phyloP scores from a whole-genome alignment of 2,113 vertebrate genomes.

The Bolborhynchus lineola region DNA sequence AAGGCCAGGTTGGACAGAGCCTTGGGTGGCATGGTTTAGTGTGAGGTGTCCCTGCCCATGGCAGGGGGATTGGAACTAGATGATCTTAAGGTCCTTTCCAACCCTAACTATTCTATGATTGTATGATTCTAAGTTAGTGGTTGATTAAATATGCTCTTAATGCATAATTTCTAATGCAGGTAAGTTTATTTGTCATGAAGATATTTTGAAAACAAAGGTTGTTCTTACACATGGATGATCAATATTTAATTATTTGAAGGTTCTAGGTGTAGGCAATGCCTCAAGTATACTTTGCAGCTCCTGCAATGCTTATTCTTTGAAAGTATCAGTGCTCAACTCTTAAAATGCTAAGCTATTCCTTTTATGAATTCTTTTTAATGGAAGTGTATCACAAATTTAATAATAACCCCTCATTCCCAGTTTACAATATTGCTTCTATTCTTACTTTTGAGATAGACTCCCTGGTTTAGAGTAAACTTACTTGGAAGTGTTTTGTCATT shows the following conservation, averaged over 20 bases:
- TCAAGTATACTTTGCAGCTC: background rate
- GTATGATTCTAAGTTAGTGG: background rate
- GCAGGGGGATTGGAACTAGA: no score
- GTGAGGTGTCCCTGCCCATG: no score
- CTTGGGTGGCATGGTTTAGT: no score
- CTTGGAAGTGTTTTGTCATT: background rate
- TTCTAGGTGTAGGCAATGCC: background rate
- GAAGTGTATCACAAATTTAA: background rate
- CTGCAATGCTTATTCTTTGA: background rate
- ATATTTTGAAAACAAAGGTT: background rate
- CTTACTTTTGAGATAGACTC: background rate
- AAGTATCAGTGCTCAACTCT: rapidly evolving
- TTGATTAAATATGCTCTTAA: background rate
- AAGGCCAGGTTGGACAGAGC: no score
- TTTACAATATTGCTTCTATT: background rate
- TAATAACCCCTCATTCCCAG: background rate
- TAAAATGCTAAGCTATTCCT: background rate
- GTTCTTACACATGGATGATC: background rate
- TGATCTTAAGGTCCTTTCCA: no score
- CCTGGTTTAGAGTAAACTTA: background rate
- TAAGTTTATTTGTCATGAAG: background rate
- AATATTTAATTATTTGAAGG: background rate
- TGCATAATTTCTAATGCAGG: background rate
- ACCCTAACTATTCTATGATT: no score
- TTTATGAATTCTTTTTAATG: background rate